Base-by-base conservation (phyloP, 2,888 invertebrate species). In the Monopis laevigella region DNA sequence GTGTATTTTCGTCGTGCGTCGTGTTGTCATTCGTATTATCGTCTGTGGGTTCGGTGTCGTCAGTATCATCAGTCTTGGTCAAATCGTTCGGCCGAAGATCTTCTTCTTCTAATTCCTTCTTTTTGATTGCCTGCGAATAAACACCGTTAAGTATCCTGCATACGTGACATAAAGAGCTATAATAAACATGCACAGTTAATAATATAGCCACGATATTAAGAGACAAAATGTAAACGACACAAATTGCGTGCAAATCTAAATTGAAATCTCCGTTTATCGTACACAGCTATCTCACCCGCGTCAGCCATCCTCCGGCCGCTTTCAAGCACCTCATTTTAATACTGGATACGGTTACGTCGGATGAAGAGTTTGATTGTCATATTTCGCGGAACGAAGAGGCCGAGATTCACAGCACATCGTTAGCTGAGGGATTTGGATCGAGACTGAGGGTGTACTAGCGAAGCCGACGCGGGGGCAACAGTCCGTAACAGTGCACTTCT, bases 311-410 rank as follows among this genome's bases (percentile, higher is more conserved):
- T 68, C 80, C 70, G 46, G 80, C 77, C 50, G 68, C 66, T 71
- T 70, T 75, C 64, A 80, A 72, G 57, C 78, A 78, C 74, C 77
- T 74, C 78, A 80, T 80, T 70, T 63, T 69, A 67, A 62, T 65
- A 63, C 10, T 39, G 13, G 26, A 24, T 38, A 29, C 29, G 7
- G 12, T 12, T 12, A 29, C 11, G 10, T 17, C 14, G 3, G 2
- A 32, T 32, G 14, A 32, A 17, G 2, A 32, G 3, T 17, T 32
- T 2, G 17, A 32, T 17, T 8, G 14, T 3, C 32, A 32, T 30
- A 12, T 32, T 32, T 32, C 32, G 14, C 32, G 17, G 14, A 30
- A 32, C 17, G 17, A 32, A 32, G 17, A 32, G 32, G 10, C 17
- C 32, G 14, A 17, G 32, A 17, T 17, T 32, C 32, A 32, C 32